phyloP scores from a whole-genome alignment of 2,888 invertebrate species.

The Macrophya alboannulata region DNA sequence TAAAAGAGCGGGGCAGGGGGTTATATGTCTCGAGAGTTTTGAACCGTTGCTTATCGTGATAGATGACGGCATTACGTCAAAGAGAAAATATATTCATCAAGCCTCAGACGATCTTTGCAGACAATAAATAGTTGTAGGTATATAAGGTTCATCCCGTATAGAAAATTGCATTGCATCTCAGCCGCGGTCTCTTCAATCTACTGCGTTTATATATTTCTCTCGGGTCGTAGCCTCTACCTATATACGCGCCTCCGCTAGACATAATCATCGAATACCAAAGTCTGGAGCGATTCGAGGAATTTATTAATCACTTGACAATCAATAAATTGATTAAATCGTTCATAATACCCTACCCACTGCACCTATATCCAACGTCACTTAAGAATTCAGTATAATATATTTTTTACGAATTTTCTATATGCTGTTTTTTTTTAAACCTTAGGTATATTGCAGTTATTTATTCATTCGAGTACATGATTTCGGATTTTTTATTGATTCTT shows the following conservation, averaged over 20 bases:
- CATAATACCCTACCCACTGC: too few relatives aligned
- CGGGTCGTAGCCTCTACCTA: neutral
- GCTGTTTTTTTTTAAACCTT: neutral
- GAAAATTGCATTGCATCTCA: constrained; percentile 22
- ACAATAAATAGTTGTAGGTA: constrained; percentile 19
- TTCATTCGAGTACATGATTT: neutral
- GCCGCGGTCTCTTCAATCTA: neutral
- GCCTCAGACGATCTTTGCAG: neutral
- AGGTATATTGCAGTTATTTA: too few relatives aligned
- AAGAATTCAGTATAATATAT: too few relatives aligned
- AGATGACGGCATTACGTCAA: constrained; percentile 31
- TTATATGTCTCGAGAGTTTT: constrained; percentile 20
- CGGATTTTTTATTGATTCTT: too few relatives aligned
- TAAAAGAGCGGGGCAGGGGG: constrained; percentile 21
- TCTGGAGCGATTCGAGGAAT: constrained; percentile 36
- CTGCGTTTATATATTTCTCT: neutral
- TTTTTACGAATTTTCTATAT: neutral
- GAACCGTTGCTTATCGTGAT: constrained; percentile 24
- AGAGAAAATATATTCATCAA: constrained; percentile 29
- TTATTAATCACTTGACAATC: constrained; percentile 37
- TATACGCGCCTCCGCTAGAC: neutral
- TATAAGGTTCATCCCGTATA: neutral
- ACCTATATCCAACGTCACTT: neutral
- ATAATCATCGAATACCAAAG: constrained; percentile 39
- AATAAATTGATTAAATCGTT: constrained; percentile 32